Conservation (phyloP, 2,113 vertebrate species). For the Clupea harengus region DNA sequence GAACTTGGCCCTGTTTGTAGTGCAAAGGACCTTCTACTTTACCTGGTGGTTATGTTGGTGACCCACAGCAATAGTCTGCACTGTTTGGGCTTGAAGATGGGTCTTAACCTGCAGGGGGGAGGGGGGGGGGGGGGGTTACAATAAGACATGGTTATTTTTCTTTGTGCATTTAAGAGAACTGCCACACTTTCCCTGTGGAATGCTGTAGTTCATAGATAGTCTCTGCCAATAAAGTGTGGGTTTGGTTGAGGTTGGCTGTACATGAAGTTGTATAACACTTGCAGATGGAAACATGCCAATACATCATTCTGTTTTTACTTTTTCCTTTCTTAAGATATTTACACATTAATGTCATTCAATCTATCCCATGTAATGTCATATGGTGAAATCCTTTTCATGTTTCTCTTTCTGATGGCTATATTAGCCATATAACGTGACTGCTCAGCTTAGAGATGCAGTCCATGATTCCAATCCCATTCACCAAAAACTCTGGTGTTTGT, state of each 20-base stretch:
- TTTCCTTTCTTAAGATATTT: background rate
- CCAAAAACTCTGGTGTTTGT: background rate
- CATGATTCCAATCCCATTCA: too few relatives aligned
- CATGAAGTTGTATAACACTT: background rate
- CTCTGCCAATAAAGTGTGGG: background rate
- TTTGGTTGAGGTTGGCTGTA: background rate
- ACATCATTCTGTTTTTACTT: background rate
- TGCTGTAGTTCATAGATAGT: background rate
- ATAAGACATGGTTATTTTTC: background rate
- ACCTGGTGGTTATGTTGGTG: slow-evolving; percentile 94
- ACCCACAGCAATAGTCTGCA: slow-evolving; percentile 79
- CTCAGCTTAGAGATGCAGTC: background rate
- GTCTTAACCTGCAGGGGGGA: slow-evolving; percentile 81
- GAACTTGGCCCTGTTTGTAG: background rate
- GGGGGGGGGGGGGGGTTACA: background rate
- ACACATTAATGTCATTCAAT: background rate
- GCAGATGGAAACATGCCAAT: too few relatives aligned
- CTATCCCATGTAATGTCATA: background rate
- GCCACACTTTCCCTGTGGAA: background rate
- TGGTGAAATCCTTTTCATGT: background rate
- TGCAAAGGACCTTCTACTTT: slow-evolving; percentile 35
- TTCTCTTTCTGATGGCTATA: background rate
- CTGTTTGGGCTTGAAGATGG: slow-evolving; percentile 85
- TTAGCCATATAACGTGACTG: background rate
- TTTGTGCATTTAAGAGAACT: background rate